Evolutionary conservation across 2,888 invertebrate genomes (phyloP).

Genomic region (Tortrix viridana): DNA sequence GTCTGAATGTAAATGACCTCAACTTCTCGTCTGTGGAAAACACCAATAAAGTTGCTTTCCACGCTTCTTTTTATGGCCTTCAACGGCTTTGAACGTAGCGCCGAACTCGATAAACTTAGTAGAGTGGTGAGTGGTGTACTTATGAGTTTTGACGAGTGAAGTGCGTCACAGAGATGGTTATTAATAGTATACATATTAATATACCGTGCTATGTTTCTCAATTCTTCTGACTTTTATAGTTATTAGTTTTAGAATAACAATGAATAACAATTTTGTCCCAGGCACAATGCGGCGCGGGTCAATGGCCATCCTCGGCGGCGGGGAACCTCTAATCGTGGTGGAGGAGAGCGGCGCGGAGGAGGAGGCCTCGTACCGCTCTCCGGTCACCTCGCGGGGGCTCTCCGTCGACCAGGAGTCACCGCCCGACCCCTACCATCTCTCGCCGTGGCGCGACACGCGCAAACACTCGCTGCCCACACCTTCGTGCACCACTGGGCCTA

Average conservation of each 20-base stretch:
- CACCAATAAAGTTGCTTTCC: constrained; percentile 23
- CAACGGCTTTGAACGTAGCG: not conserved
- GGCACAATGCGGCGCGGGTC: constrained; percentile 88
- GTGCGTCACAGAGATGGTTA: too few species aligned
- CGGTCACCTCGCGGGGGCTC: constrained; percentile 83
- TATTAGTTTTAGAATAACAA: not conserved
- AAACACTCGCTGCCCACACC: constrained; percentile 94
- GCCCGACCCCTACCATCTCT: constrained; percentile 91
- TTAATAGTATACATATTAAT: too few species aligned
- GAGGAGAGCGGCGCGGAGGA: constrained; percentile 90
- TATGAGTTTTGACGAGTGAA: too few species aligned
- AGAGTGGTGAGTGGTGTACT: not conserved
- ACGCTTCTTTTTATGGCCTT: constrained; percentile 20
- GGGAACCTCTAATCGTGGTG: constrained; percentile 92
- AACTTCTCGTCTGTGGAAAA: constrained; percentile 13
- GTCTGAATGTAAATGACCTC: constrained; percentile 27
- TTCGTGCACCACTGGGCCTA: constrained; percentile 92
- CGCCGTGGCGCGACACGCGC: constrained; percentile 91
- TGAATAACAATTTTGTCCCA: constrained; percentile 43
- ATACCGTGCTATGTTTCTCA: too few species aligned
- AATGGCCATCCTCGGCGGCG: constrained; percentile 84
- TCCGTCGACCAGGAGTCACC: constrained; percentile 91
- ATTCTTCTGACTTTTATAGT: too few species aligned
- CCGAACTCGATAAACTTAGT: constrained; percentile 8
- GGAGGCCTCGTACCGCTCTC: constrained; percentile 82